Base-by-base conservation (phyloP, 2,797 vertebrate genomes). In the Dendrocincla tyrannina region DNA sequence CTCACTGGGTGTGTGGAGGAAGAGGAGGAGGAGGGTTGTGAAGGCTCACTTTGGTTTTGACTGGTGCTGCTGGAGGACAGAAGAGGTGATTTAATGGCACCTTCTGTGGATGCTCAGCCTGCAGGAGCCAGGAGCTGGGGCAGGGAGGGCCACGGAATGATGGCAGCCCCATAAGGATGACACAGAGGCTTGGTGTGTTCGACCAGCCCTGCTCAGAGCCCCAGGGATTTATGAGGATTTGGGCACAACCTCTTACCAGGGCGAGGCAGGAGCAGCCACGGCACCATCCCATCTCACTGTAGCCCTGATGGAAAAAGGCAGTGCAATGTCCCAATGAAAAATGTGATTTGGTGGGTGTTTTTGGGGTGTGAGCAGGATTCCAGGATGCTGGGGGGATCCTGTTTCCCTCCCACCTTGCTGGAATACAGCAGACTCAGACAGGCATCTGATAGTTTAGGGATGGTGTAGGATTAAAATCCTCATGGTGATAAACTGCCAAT, bases 291-390 rank as follows among this genome's bases (percentile, higher is more conserved):
- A 7, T 7, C 74, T 19, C 47, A 33, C 17, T 39, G 7, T 28
- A 8, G 17, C 0, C 0, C 55, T 13, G 49, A 3, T 12, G 62
- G 1, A 16, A 23, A 27, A 52, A 25, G 59, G 32, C 63, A 30
- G 19, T 39, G 67, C 22, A 5, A 8, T 17, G 25, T 50, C 33
- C 18, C 50, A 1, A 0, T 7, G 13, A 32, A 50, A 66, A 53
- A 28, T 1, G 12, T 7, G 2, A 1, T 5, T n/a, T 17, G 12
- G 2, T 15, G 39, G 25, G 0, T 32, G 2, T 25, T 44, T 59
- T 22, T 8, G 6, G 76, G 39, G 10, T 8, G 37, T 22, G 14
- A 35, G 3, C 14, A 72, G 52, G 17, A 23, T 17, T 56, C 15
- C 56, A 25, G 42, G 8, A 10, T 27, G 15, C 17, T 8, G 1